phyloP scores from a whole-genome alignment of 1,140 invertebrate species.

The Homalodisca vitripennis region DNA sequence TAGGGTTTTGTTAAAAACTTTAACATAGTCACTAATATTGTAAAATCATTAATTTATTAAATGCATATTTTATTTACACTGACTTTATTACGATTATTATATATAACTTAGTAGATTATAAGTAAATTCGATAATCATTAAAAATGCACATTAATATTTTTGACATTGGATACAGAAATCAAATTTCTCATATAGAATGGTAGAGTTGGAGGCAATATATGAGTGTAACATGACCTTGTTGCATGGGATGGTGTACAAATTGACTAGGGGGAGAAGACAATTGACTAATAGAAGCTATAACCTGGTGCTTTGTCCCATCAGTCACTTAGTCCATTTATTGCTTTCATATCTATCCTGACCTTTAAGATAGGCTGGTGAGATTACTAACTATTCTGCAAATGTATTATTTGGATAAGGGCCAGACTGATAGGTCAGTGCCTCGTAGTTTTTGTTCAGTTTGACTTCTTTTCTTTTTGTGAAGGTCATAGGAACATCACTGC shows the following conservation, averaged over 20 bases:
- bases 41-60: too few relatives aligned
- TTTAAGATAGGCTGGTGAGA: not conserved
- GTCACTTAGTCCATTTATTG: constrained; percentile 9
- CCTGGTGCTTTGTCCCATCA: constrained; percentile 2
- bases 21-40: too few relatives aligned
- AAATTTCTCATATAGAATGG: not conserved
- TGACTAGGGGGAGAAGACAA: constrained; percentile 18
- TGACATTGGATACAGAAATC: too few relatives aligned
- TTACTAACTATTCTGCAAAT: not conserved
- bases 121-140: too few relatives aligned
- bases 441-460: too few relatives aligned
- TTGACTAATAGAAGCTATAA: constrained; percentile 19
- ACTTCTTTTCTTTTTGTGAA: too few relatives aligned
- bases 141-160: too few relatives aligned
- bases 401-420: not conserved
- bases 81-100: too few relatives aligned
- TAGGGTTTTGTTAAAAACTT: too few relatives aligned
- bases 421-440: constrained; percentile 11
- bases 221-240: not conserved
- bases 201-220: not conserved
- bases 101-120: too few relatives aligned
- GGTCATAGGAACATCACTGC: too few relatives aligned
- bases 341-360: not conserved
- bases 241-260: not conserved
- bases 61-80: too few relatives aligned